A percentile compares a stretch with the other conserved stretches of the same genome.
phyloP scores from a whole-genome alignment of 37 sponge, comb jelly and placozoan genomes.

The Chondrilla cf. caribensis region DNA sequence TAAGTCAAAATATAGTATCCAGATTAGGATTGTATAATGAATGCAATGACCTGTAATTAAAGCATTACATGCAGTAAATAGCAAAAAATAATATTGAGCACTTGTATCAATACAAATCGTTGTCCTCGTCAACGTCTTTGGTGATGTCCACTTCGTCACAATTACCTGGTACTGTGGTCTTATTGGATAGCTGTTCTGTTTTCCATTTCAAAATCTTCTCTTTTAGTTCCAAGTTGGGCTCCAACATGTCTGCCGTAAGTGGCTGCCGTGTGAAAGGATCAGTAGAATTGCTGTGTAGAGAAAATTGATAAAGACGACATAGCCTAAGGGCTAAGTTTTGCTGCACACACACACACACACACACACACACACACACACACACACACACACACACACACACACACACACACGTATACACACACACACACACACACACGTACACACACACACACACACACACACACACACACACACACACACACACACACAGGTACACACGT shows the following conservation, averaged over 20 bases:
- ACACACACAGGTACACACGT: too few relatives aligned
- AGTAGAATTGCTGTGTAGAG: constrained; percentile 47
- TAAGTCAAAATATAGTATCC: too few relatives aligned
- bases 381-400: not conserved
- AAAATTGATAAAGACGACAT: not conserved
- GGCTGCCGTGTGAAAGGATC: constrained; percentile 94
- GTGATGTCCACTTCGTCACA: not conserved
- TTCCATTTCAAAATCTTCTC: constrained; percentile 78
- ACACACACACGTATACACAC: not conserved
- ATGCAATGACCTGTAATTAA: too few relatives aligned
- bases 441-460: too few relatives aligned
- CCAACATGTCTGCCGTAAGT: constrained; percentile 84
- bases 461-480: too few relatives aligned
- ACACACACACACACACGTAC: not conserved
- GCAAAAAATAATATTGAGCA: too few relatives aligned
- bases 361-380: not conserved
- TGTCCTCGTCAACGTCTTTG: not conserved
- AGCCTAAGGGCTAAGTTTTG: not conserved
- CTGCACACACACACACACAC: not conserved
- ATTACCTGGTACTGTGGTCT: too few relatives aligned
- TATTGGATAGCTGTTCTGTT: not conserved
- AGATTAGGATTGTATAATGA: too few relatives aligned
- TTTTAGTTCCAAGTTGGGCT: constrained; percentile 65
- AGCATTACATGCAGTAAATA: too few relatives aligned
- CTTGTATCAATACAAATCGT: constrained; percentile 1